These are phyloP conservation scores for Pteronura brasiliensis DNA, from an alignment of 2,113 vertebrate genomes.

Conservation along the genomic window DNA sequence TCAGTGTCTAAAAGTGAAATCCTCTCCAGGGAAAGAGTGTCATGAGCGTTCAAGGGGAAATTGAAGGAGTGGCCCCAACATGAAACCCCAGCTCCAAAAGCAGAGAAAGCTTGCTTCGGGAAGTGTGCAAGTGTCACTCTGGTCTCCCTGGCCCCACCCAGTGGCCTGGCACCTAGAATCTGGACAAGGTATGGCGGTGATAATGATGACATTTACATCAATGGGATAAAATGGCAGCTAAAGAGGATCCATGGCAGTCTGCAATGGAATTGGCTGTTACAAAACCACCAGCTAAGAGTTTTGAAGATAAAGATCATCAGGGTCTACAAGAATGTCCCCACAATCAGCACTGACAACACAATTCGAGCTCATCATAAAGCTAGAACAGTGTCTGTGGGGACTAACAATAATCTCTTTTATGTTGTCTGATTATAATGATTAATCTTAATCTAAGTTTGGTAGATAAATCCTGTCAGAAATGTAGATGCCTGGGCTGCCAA, in stretches of 20 bases:
- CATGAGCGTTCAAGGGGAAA: neutral
- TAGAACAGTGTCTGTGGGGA: neutral
- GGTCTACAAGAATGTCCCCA: neutral
- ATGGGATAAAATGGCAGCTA: neutral
- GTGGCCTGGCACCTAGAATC: neutral
- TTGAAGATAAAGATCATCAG: neutral
- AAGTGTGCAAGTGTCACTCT: neutral
- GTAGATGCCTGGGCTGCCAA: neutral
- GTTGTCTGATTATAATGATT: neutral
- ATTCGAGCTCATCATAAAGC: neutral
- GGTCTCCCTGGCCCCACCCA: neutral
- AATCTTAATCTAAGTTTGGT: neutral
- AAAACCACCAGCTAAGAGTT: neutral
- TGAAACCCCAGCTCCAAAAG: neutral
- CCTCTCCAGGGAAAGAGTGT: neutral
- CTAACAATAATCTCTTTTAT: neutral
- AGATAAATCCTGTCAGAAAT: neutral
- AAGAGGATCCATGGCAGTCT: neutral
- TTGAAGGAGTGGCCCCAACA: neutral
- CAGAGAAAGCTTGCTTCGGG: neutral
- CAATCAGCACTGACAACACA: neutral
- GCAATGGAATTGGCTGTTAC: neutral
- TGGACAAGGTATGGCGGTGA: neutral
- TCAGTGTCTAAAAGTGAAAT: neutral
- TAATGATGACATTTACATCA: neutral